These are phyloP conservation scores for Pangasius mekongensis DNA, from an alignment of 2,797 vertebrate species.

Conservation along the genomic window DNA sequence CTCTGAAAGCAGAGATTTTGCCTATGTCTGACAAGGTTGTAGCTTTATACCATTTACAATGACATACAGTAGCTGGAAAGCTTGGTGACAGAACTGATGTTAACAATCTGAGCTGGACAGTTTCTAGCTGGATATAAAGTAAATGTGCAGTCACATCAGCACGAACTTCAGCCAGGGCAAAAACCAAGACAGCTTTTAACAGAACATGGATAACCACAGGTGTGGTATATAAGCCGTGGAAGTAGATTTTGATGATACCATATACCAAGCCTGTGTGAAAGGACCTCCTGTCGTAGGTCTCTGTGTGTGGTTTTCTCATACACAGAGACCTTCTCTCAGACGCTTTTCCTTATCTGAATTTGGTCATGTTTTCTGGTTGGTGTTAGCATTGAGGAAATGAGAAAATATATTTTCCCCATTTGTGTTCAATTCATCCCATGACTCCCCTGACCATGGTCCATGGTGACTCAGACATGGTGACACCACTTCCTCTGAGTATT, in stretches of 20 bases:
- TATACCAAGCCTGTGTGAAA: conserved; percentile 27
- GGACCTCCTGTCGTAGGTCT: conserved; percentile 47
- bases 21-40: background rate
- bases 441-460: conserved; percentile 36
- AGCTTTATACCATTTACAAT: background rate
- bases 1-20: background rate
- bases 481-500: conserved; percentile 65
- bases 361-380: conserved; percentile 19
- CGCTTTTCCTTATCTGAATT: conserved; percentile 48
- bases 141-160: background rate
- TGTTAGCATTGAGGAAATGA: conserved; percentile 27
- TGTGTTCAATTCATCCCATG: conserved; percentile 22
- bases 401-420: conserved; percentile 44
- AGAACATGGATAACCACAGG: conserved; percentile 48
- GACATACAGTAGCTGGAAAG: background rate
- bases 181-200: conserved; percentile 27
- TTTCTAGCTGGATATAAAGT: too few species aligned
- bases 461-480: conserved; percentile 53
- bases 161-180: conserved; percentile 11
- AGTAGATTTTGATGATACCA: conserved; percentile 44
- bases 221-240: conserved; percentile 60
- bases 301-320: conserved; percentile 45
- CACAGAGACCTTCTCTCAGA: conserved; percentile 28
- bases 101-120: background rate
- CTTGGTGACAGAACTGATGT: background rate